Evolutionary conservation across 2,888 invertebrate genomes (phyloP).

Genomic region (Dynastes maya): DNA sequence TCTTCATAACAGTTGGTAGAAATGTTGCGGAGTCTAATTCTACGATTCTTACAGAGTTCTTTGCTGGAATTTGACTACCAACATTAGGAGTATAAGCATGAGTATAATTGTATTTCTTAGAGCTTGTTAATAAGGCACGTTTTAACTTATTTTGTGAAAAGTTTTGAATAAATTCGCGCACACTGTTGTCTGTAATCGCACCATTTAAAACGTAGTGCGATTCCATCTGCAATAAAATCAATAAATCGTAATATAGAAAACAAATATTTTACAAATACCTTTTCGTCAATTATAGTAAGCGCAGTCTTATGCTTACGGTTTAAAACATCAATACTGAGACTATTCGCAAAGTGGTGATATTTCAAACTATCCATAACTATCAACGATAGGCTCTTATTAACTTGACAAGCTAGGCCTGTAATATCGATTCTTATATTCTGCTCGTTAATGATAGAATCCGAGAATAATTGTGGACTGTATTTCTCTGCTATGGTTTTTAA

Average conservation of each 20-base stretch:
- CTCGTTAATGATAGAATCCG: slow-evolving; percentile 60
- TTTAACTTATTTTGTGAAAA: slow-evolving; percentile 68
- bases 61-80: slow-evolving; percentile 45
- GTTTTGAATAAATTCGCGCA: slow-evolving; percentile 74
- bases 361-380: slow-evolving; percentile 83
- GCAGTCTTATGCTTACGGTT: slow-evolving; percentile 77
- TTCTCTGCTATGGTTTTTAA: slow-evolving; percentile 57
- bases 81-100: slow-evolving; percentile 57
- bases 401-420: slow-evolving; percentile 72
- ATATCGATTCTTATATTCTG: slow-evolving; percentile 66
- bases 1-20: slow-evolving; percentile 75
- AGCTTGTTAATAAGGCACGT: slow-evolving; percentile 63
- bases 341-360: slow-evolving; percentile 83
- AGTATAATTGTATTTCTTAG: slow-evolving; percentile 61
- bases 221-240: slow-evolving; percentile 76
- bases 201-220: slow-evolving; percentile 77
- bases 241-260: slow-evolving; percentile 28
- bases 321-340: slow-evolving; percentile 80
- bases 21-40: slow-evolving; percentile 81
- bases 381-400: slow-evolving; percentile 76
- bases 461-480: slow-evolving; percentile 59
- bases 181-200: slow-evolving; percentile 71
- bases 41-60: slow-evolving; percentile 71
- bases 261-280: slow-evolving; percentile 69
- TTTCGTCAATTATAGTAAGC: slow-evolving; percentile 81